Percentiles rank a stretch among this genome's conserved stretches.
Conservation (phyloP, 2,888 invertebrate species). For the Pristionchus maxplancki region DNA sequence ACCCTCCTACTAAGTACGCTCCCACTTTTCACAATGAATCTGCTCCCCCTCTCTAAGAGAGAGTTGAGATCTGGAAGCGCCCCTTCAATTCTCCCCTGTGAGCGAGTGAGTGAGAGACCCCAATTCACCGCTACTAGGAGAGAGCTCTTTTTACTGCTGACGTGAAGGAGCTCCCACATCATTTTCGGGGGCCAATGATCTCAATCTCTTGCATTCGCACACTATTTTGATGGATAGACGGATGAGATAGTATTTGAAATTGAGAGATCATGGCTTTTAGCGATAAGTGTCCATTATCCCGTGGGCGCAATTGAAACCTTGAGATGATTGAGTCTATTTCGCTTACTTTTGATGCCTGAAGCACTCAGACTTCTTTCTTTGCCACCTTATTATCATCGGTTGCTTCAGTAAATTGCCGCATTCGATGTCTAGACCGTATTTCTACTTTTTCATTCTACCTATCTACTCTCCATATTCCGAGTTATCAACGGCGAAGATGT, state of each 20-base stretch:
- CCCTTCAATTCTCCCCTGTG: background rate
- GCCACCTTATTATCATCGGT: background rate
- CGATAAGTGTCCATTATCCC: background rate
- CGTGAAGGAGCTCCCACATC: background rate
- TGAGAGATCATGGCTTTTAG: background rate
- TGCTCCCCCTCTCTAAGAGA: background rate
- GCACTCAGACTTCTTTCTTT: background rate
- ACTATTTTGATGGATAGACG: background rate
- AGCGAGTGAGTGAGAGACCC: background rate
- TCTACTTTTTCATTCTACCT: too few species aligned
- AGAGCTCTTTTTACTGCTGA: background rate
- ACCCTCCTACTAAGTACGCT: slow-evolving; percentile 4
- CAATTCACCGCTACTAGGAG: slow-evolving; percentile 14
- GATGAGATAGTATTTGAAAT: background rate
- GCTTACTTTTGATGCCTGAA: background rate
- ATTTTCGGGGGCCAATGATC: background rate
- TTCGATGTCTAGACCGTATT: too few species aligned
- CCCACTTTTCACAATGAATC: slow-evolving; percentile 25
- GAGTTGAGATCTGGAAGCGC: slow-evolving; percentile 25
- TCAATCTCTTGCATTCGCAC: background rate
- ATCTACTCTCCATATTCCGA: too few species aligned
- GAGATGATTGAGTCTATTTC: background rate
- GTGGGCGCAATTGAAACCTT: background rate
- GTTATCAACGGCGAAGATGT: too few species aligned
- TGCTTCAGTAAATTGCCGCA: too few species aligned